phyloP scores from a whole-genome alignment of 2,797 vertebrate genomes.

The Petrocephalus schoutedeni region DNA sequence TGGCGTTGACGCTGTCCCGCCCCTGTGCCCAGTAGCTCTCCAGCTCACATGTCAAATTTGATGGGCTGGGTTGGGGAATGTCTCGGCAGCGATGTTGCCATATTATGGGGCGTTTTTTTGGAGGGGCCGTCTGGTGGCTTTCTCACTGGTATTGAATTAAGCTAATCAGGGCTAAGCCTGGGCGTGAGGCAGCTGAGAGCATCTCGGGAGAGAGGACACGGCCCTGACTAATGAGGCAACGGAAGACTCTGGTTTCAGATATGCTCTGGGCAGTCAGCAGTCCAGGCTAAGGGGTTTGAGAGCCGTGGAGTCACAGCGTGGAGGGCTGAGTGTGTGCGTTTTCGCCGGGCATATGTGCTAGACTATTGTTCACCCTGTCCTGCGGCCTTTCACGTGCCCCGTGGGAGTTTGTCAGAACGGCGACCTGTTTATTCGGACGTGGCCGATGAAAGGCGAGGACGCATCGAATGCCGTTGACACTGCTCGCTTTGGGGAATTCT shows the following conservation, averaged over 20 bases:
- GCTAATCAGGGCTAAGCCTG: neutral
- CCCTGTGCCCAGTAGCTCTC: neutral
- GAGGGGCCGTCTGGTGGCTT: neutral
- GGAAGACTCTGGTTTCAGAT: neutral
- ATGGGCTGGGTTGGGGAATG: neutral
- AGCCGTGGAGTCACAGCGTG: neutral
- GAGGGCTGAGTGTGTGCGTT: neutral
- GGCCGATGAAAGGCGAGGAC: conserved; percentile 30
- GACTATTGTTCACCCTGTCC: neutral
- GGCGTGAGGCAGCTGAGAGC: neutral
- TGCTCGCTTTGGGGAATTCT: conserved; percentile 42
- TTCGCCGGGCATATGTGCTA: neutral
- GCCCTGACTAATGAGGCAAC: neutral
- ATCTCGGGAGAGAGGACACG: neutral
- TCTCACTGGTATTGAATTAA: neutral
- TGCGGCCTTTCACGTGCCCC: neutral
- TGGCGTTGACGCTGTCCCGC: neutral
- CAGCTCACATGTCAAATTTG: neutral
- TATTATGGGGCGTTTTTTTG: neutral
- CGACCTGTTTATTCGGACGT: conserved; percentile 47
- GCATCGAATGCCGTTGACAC: conserved; percentile 46
- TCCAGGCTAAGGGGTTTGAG: neutral
- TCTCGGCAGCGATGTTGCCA: neutral
- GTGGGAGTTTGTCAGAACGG: conserved; percentile 17
- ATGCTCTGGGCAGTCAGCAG: neutral